Evolutionary conservation across 2,888 invertebrate species (phyloP).

Genomic region (Pachliopta kotzebuea): DNA sequence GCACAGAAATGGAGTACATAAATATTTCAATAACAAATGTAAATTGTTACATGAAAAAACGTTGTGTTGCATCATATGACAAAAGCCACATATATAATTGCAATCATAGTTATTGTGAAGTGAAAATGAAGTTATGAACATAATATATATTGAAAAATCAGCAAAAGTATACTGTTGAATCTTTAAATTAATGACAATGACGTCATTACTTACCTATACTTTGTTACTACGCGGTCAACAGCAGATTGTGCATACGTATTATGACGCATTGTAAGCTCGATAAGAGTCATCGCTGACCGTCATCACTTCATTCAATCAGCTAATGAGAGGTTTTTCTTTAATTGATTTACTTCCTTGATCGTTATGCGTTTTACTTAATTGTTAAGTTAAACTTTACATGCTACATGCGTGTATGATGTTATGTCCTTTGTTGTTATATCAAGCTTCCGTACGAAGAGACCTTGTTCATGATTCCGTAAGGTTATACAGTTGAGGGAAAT

Average conservation of each 20-base stretch:
- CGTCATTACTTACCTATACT: background rate
- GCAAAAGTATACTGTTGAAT: constrained; percentile 9
- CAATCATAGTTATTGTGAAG: background rate
- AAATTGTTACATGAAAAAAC: too few species aligned
- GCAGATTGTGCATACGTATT: constrained; percentile 20
- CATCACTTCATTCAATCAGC: constrained; percentile 6
- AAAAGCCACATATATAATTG: background rate
- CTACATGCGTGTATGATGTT: constrained; percentile 30
- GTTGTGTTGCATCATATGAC: background rate
- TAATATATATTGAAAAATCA: background rate
- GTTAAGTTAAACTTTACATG: constrained; percentile 1
- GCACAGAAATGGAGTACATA: too few species aligned
- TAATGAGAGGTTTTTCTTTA: constrained; percentile 5
- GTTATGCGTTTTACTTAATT: background rate
- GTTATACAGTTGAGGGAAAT: constrained; percentile 41
- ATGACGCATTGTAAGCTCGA: constrained; percentile 21
- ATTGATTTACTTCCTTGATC: constrained; percentile 11
- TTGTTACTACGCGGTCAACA: constrained; percentile 10
- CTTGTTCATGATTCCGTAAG: constrained; percentile 38
- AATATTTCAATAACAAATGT: too few species aligned
- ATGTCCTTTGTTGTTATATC: constrained; percentile 43
- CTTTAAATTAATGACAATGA: constrained; percentile 13
- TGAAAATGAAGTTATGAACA: background rate
- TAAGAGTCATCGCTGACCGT: constrained; percentile 9
- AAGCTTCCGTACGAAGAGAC: constrained; percentile 46